Evolutionary conservation across 2,888 invertebrate species (phyloP), one percentile per base, ranked within the genome.

Genomic region (Trissolcus brochymenae): DNA sequence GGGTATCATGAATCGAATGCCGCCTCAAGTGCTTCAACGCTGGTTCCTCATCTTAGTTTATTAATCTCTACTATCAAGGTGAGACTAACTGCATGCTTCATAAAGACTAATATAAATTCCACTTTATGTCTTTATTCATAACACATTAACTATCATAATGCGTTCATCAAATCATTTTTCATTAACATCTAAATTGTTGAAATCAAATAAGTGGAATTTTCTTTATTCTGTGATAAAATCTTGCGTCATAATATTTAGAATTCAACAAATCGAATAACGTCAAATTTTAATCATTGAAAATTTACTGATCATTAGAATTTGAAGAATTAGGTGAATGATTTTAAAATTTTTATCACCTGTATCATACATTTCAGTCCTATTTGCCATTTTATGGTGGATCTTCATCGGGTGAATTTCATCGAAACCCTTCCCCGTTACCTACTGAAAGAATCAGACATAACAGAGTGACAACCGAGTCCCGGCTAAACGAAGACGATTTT

Each of bases 301-400:
- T 43, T 43, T 9, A 4, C 43, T 13, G 11, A 43, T n/a, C 43
- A 3, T 6, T 14, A 43, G 13, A 43, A 43, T 43, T 3, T 43
- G 13, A 43, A 11, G 43, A n/a, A 43, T 4, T 25, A 25, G 25
- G 25, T 25, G 6, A 4, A 43, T 3, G 43, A 43, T 43, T 11
- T 43, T 43, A 13, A 43, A 43, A 46, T 56, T 56, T 7, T 14
- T 13, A 13, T 29, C 35, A 51, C 43, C 43, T 6, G 19, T 50
- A 17, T 56, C 17, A 14, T 16, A 40, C 29, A 56, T 73, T 81
- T 90, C 92, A 95, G 95, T 92, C 92, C 89, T 93, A 95, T 88
- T 95, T 95, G 95, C 94, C 95, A 85, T 95, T 95, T 88, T 95
- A 95, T 93, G 82, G 83, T 6, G 78, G 79, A 14, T 92, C 92